Conservation (phyloP, 2,113 vertebrate genomes). For the Tylochromis polylepis region DNA sequence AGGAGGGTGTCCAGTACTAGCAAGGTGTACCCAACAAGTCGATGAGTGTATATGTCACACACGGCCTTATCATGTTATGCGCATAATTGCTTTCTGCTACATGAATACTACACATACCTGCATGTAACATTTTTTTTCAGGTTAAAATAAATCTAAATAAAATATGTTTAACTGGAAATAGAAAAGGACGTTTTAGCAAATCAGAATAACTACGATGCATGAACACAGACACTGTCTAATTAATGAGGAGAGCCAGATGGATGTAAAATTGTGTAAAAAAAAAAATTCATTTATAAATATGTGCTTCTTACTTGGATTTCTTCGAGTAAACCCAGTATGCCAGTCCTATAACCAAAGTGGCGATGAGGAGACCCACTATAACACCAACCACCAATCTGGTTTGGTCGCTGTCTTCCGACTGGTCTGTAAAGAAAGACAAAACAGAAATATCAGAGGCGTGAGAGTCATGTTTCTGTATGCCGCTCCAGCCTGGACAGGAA, state of each 20-base stretch:
- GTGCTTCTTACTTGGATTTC: constrained; percentile 86
- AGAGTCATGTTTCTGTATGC: background rate
- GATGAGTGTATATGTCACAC: background rate
- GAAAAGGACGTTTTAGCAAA: background rate
- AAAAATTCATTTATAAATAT: background rate
- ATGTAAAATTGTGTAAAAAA: background rate
- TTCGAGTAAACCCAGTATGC: constrained; percentile 89
- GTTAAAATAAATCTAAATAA: background rate
- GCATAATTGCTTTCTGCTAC: background rate
- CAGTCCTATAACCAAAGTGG: constrained; percentile 79
- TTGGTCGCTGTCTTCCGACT: constrained; percentile 72
- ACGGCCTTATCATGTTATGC: background rate
- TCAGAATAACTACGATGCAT: background rate
- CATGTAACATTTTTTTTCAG: background rate
- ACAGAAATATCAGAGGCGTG: background rate
- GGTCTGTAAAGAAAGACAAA: constrained; percentile 41
- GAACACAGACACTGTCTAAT: background rate
- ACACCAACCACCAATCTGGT: constrained; percentile 90
- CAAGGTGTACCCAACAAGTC: background rate
- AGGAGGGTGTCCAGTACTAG: background rate
- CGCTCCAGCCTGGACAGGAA: background rate
- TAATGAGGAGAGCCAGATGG: background rate
- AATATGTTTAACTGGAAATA: background rate
- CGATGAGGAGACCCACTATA: constrained; percentile 85
- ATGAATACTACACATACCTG: background rate